These are phyloP conservation scores for Catharus minimus DNA, from an alignment of 2,113 vertebrate species.

Conservation along the genomic window DNA sequence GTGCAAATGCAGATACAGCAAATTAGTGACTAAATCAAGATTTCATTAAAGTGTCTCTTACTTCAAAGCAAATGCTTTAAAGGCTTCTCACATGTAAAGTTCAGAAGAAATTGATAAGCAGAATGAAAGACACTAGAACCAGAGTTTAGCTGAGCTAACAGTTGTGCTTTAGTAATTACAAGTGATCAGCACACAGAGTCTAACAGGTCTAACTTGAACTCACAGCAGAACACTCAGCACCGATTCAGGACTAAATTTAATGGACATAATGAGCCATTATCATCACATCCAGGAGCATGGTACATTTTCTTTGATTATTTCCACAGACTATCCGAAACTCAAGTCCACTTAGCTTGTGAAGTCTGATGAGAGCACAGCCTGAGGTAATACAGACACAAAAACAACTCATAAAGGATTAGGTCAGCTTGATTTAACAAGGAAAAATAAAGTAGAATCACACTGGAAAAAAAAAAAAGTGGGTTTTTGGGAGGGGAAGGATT, in stretches of 20 bases:
- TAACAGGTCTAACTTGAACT: neutral
- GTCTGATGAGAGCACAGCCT: conserved; percentile 54
- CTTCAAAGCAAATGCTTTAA: conserved; percentile 38
- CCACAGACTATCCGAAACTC: conserved; percentile 30
- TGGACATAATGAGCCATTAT: conserved; percentile 50
- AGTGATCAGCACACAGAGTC: neutral
- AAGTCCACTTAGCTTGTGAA: conserved; percentile 34
- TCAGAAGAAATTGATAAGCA: conserved; percentile 38
- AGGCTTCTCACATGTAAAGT: neutral
- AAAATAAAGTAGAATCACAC: conserved; percentile 9
- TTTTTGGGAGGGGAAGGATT: neutral
- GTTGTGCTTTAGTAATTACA: conserved; percentile 22
- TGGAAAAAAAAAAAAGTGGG: neutral
- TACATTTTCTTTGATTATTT: conserved; percentile 56
- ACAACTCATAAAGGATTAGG: conserved; percentile 25
- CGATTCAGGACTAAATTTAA: conserved; percentile 15
- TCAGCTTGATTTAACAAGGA: conserved; percentile 22
- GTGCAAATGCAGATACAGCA: neutral
- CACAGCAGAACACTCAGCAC: conserved; percentile 10
- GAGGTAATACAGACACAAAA: conserved; percentile 24
- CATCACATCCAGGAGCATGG: conserved; percentile 13
- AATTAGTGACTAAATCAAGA: conserved; percentile 26
- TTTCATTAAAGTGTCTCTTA: conserved; percentile 1
- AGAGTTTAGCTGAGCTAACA: conserved; percentile 25
- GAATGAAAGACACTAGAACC: neutral